phyloP scores from a whole-genome alignment of 2,113 vertebrate genomes.

The Pungitius pungitius region DNA sequence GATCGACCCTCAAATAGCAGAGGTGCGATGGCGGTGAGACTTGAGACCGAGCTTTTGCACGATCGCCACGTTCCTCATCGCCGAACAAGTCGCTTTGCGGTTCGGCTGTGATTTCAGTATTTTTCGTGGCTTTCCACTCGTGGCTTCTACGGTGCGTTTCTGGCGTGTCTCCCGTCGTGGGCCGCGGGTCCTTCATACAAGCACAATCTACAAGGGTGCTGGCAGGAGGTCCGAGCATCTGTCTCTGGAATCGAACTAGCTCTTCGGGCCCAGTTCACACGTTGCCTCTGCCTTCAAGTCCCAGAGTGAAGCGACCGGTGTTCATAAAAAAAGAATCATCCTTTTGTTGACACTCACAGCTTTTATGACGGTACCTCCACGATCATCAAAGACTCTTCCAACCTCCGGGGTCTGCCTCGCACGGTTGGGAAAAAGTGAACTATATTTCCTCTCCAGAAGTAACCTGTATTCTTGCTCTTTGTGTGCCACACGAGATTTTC shows the following conservation, averaged over 20 bases:
- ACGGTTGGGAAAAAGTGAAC: neutral
- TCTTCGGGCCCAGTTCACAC: neutral
- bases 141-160: neutral
- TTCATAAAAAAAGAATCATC: neutral
- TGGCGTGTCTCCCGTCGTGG: neutral
- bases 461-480: neutral
- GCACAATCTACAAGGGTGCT: neutral
- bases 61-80: neutral
- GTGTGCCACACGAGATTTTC: neutral
- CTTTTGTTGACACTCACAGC: neutral
- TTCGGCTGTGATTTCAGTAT: neutral
- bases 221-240: neutral
- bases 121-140: neutral
- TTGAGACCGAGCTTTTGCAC: slow-evolving; percentile 3
- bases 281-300: neutral
- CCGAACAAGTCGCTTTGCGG: neutral
- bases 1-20: slow-evolving; percentile 7
- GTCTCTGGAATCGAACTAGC: neutral
- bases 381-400: neutral
- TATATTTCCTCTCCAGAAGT: neutral
- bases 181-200: no score
- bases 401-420: neutral
- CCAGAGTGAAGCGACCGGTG: neutral
- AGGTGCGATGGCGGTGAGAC: neutral
- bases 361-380: neutral